These are phyloP conservation scores for Mesochorus sp. DNA, from an alignment of 2,888 invertebrate genomes.

Conservation along the genomic window DNA sequence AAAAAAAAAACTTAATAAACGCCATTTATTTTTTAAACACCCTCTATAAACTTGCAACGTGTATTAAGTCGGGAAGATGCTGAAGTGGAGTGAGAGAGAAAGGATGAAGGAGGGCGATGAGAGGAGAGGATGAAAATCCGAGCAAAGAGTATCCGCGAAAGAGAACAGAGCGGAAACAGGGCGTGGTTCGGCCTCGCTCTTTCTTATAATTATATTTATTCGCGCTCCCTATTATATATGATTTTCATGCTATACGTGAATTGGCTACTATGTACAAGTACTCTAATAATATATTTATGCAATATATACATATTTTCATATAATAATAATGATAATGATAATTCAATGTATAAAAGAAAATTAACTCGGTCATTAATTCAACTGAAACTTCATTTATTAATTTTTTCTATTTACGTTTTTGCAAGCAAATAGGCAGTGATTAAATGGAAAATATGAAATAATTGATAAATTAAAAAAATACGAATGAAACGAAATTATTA, in stretches of 20 bases:
- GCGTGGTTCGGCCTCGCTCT: slow-evolving; percentile 81
- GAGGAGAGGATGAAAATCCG: slow-evolving; percentile 28
- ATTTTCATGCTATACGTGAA: neutral
- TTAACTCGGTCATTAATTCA: no score
- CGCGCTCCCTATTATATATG: slow-evolving; percentile 47
- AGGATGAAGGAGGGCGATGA: slow-evolving; percentile 4
- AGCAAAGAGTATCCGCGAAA: slow-evolving; percentile 53
- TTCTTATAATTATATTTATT: slow-evolving; percentile 79
- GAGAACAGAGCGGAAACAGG: slow-evolving; percentile 79
- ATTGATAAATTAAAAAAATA: no score
- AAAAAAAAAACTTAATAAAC: neutral
- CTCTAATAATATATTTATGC: no score
- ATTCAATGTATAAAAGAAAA: no score
- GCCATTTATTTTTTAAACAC: neutral
- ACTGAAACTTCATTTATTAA: no score
- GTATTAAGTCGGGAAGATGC: slow-evolving; percentile 2
- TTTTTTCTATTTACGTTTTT: no score
- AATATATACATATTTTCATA: no score
- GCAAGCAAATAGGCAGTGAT: no score
- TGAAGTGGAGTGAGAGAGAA: slow-evolving; percentile 29
- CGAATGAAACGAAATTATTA: no score
- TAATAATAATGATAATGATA: no score
- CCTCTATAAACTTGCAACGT: slow-evolving; percentile 1
- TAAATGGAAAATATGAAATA: no score
- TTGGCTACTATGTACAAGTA: neutral